Conservation (phyloP, 2,888 invertebrate species). For the Mythimna vitellina region DNA sequence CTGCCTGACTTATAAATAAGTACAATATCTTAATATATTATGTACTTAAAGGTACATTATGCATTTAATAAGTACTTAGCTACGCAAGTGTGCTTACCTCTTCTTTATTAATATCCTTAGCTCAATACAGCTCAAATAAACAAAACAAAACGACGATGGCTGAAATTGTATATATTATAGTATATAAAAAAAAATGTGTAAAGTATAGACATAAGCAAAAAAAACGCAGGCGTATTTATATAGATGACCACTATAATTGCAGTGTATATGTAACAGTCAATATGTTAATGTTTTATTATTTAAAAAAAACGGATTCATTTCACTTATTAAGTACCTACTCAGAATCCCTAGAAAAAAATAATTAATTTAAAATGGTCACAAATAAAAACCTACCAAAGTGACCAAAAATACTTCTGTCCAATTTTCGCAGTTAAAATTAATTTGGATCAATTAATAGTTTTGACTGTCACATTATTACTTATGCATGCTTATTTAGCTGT, state of each 20-base stretch:
- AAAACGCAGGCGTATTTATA: neutral
- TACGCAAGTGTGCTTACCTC: neutral
- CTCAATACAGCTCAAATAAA: neutral
- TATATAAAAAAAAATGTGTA: neutral
- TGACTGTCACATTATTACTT: too few species aligned
- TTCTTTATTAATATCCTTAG: neutral
- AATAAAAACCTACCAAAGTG: too few species aligned
- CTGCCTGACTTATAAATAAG: neutral
- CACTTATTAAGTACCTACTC: too few species aligned
- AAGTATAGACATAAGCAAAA: neutral
- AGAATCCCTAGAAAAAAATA: too few species aligned
- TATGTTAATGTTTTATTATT: too few species aligned
- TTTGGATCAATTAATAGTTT: too few species aligned
- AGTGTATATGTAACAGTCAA: neutral
- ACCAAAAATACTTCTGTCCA: too few species aligned
- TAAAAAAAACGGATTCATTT: too few species aligned
- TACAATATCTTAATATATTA: neutral
- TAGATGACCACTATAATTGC: neutral
- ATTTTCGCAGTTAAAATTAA: too few species aligned
- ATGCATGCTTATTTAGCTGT: neutral
- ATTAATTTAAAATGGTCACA: too few species aligned
- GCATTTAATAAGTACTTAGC: conserved; percentile 29
- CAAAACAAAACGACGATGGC: too few species aligned
- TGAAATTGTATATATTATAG: neutral
- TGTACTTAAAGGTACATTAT: conserved; percentile 5